These are phyloP conservation scores for Anolis sagrei DNA, from an alignment of 2,113 vertebrate genomes.

Conservation along the genomic window DNA sequence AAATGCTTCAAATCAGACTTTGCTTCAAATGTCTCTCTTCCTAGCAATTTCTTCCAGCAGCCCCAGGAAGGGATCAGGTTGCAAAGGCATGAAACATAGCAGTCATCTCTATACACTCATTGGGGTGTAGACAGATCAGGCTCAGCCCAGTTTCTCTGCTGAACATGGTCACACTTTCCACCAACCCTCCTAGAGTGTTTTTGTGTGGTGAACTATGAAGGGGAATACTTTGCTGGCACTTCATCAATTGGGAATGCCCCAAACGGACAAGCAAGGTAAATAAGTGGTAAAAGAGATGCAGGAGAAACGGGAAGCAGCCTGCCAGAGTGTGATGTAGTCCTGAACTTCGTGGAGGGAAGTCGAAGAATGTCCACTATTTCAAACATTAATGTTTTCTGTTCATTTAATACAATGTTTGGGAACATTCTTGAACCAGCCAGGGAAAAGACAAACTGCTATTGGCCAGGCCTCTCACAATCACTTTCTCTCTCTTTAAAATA, in stretches of 20 bases:
- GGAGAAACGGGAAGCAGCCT: not conserved
- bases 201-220: not conserved
- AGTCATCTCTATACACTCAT: not conserved
- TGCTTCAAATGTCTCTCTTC: not conserved
- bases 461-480: constrained; percentile 3
- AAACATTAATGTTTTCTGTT: not conserved
- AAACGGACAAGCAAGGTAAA: not conserved
- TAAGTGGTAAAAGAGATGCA: not conserved
- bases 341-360: not conserved
- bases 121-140: not conserved
- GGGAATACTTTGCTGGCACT: not conserved
- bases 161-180: not conserved
- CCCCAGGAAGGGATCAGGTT: not conserved
- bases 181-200: not conserved
- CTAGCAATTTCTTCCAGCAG: not conserved
- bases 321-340: constrained; percentile 2
- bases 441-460: constrained; percentile 26
- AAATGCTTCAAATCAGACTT: not conserved
- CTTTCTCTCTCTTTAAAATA: constrained; percentile 48
- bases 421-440: not conserved
- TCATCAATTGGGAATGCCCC: not conserved
- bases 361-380: not conserved
- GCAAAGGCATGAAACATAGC: not conserved
- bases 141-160: not conserved
- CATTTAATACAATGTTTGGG: constrained; percentile 42